Evolutionary conservation across 2,888 invertebrate species (phyloP).

Genomic region (Noctua comes): DNA sequence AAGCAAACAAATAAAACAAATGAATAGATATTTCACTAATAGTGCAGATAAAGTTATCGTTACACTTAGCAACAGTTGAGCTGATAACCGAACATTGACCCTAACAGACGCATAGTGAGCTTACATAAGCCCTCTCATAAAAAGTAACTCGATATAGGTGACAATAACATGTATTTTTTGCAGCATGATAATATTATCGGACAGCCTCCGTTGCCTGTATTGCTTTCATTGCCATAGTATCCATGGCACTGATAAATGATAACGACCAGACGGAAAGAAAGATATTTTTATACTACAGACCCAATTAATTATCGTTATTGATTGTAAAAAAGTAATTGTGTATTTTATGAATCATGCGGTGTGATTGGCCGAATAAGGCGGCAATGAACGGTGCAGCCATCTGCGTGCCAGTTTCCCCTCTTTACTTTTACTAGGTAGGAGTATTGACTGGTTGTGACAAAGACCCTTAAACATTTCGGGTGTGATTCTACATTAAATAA

Average conservation of each 20-base stretch:
- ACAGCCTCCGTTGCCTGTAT: slow-evolving; percentile 62
- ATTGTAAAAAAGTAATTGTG: slow-evolving; percentile 39
- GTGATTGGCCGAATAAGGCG: slow-evolving; percentile 1
- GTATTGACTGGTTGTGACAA: background rate
- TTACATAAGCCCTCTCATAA: slow-evolving; percentile 66
- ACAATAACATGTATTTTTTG: slow-evolving; percentile 66
- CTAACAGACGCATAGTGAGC: slow-evolving; percentile 57
- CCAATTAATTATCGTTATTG: slow-evolving; percentile 34
- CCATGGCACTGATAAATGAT: slow-evolving; percentile 67
- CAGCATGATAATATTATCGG: slow-evolving; percentile 67
- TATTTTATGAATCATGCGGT: slow-evolving; percentile 35
- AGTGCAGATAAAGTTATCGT: slow-evolving; percentile 64
- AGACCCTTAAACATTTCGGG: background rate
- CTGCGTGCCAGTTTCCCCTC: too few species aligned
- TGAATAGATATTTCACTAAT: slow-evolving; percentile 62
- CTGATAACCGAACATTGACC: slow-evolving; percentile 73
- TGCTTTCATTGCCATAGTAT: slow-evolving; percentile 60
- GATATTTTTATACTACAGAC: slow-evolving; percentile 56
- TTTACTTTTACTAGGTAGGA: background rate
- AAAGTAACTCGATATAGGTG: slow-evolving; percentile 71
- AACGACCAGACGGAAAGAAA: slow-evolving; percentile 50
- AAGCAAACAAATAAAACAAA: slow-evolving; percentile 31
- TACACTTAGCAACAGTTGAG: slow-evolving; percentile 71
- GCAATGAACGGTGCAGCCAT: background rate
- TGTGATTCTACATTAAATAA: background rate